A percentile compares a stretch with the other conserved stretches of the same genome.
Evolutionary conservation across 2,113 vertebrate genomes (phyloP).

Genomic region (Cricetomys ansorgei): DNA sequence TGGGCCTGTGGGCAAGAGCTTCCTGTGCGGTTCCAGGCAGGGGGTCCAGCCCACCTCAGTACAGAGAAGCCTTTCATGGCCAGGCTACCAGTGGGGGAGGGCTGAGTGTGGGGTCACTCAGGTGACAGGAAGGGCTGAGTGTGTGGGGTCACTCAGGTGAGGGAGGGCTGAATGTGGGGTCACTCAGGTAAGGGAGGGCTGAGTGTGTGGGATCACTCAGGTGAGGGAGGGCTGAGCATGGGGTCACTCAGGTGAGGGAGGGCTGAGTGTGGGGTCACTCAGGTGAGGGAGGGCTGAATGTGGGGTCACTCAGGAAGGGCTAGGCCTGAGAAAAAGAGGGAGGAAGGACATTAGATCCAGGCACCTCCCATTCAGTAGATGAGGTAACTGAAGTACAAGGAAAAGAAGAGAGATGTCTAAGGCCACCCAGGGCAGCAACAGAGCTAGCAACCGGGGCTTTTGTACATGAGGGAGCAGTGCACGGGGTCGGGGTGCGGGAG

Average conservation of each 20-base stretch:
- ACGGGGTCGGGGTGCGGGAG: too few species aligned
- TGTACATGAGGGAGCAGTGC: too few species aligned
- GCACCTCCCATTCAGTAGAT: not conserved
- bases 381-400: constrained; percentile 7
- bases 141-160: not conserved
- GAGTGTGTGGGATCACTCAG: not conserved
- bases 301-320: not conserved
- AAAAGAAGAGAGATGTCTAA: not conserved
- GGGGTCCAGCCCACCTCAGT: constrained; percentile 38
- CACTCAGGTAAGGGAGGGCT: not conserved
- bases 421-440: not conserved
- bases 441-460: not conserved
- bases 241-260: not conserved
- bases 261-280: not conserved
- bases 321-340: not conserved
- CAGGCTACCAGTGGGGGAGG: too few species aligned
- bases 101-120: not conserved
- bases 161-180: not conserved
- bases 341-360: not conserved
- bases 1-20: constrained; percentile 51
- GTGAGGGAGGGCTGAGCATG: not conserved
- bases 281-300: not conserved
- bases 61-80: constrained; percentile 76
- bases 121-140: not conserved
- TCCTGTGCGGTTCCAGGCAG: constrained; percentile 71